Evolutionary conservation across 2,113 vertebrate species (phyloP).

Genomic region (Bungarus multicinctus): DNA sequence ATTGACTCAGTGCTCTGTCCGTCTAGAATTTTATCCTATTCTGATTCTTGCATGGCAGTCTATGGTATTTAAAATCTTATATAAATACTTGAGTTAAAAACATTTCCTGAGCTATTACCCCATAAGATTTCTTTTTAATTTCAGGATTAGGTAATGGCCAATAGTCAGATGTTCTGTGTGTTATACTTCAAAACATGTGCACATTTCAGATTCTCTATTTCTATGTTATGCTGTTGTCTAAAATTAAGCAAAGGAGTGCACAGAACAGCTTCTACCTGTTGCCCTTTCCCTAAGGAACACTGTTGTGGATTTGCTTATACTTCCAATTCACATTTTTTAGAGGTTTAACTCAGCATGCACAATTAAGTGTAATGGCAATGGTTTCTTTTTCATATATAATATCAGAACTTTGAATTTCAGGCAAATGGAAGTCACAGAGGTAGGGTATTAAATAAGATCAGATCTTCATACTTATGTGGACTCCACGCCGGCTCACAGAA

Average conservation of each 20-base stretch:
- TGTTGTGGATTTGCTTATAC: not conserved
- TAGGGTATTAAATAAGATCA: not conserved
- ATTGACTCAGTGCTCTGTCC: not conserved
- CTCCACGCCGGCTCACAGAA: not conserved
- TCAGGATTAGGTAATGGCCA: not conserved
- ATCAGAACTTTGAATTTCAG: not conserved
- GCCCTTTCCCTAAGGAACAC: not conserved
- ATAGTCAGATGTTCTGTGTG: not conserved
- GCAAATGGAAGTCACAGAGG: not conserved
- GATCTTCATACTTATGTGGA: not conserved
- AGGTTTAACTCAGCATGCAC: not conserved
- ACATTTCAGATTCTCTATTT: not conserved
- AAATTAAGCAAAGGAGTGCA: not conserved
- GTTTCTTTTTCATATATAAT: not conserved
- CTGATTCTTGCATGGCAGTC: not conserved
- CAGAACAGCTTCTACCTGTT: not conserved
- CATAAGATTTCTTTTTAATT: not conserved
- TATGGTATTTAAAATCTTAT: not conserved
- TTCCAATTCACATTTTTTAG: not conserved
- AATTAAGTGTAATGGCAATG: not conserved
- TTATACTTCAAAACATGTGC: not conserved
- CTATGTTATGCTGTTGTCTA: not conserved
- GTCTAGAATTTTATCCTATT: not conserved
- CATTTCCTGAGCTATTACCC: no score
- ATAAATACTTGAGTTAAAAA: not conserved